Base-by-base conservation (phyloP, 2,888 invertebrate species). In the Psococerastis gibbosa region DNA sequence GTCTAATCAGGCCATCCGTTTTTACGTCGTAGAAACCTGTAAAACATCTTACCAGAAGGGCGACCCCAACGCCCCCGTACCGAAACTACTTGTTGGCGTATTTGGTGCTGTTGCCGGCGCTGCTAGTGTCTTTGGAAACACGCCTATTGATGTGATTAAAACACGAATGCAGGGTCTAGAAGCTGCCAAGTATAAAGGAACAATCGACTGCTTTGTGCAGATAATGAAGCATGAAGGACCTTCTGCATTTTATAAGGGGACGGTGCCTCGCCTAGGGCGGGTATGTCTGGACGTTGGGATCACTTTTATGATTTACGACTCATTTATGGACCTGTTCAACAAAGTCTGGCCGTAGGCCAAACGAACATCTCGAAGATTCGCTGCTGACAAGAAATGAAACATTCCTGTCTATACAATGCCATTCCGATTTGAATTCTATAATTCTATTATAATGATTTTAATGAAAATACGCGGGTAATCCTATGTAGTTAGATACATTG, bases 101-200 rank as follows among this genome's bases (percentile, higher is more conserved):
- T 94, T 99, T 61, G 98, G 98, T 60, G 92, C 84, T 20, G 55
- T 88, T 34, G 98, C 98, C 46, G 97, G 92, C 47, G 95, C 95
- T 22, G 84, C 83, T 2, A 94, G 92, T 11, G 97, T 98, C 1
- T 94, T 91, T 64, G 97, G 97, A 32, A 99, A 99, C 63, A 98
- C 97, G 1, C 98, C 98, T 0, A 73, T 99, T 50, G 98, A 99
- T 64, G 98, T 98, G 11, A 82, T 99, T 15, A 99, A 99, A 67
- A 98, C 98, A 2, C 70, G 98, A 50, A 95, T 99, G 97, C 97
- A 98, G 69, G 72, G 74, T 32, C 56, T 74, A 41, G 73, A 74
- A 49, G 70, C 73, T 18, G 57, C 62, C 41, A 73, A 72, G 55
- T 74, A 74, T 58, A 72, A 71, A 55, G 69, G 67, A 55, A 73